phyloP scores from a whole-genome alignment of 92 coral and sea anemone genomes.

The Porites evermanni region DNA sequence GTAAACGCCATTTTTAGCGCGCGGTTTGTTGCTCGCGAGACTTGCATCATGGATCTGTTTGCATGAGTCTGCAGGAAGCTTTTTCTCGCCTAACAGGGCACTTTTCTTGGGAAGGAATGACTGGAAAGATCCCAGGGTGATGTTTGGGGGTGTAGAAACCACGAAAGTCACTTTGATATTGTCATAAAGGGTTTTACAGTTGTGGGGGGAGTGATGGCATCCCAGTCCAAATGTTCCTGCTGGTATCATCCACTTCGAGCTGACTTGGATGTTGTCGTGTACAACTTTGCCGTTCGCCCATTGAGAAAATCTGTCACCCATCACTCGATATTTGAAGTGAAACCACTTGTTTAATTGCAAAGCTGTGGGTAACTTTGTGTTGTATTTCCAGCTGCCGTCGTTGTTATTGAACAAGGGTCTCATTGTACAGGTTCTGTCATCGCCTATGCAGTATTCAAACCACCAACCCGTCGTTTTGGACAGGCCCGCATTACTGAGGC shows the following conservation, averaged over 20 bases:
- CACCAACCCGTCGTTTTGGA: slow-evolving; percentile 79
- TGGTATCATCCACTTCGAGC: background rate
- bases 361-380: slow-evolving; percentile 51
- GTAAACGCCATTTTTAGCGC: slow-evolving; percentile 73
- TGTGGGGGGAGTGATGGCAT: background rate
- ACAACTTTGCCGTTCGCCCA: slow-evolving; percentile 12
- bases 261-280: background rate
- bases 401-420: slow-evolving; percentile 67
- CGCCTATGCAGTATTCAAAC: slow-evolving; percentile 60
- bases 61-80: slow-evolving; percentile 8
- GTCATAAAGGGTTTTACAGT: slow-evolving; percentile 15
- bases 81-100: background rate
- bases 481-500: slow-evolving; percentile 41
- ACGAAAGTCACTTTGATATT: slow-evolving; percentile 6
- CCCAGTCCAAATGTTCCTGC: slow-evolving; percentile 4
- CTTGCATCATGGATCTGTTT: slow-evolving; percentile 77
- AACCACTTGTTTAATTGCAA: slow-evolving; percentile 64
- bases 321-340: slow-evolving; percentile 75
- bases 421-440: slow-evolving; percentile 56
- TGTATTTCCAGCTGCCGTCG: slow-evolving; percentile 72
- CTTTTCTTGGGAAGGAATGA: background rate
- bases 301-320: slow-evolving; percentile 34
- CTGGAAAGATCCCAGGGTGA: background rate
- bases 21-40: slow-evolving; percentile 19
- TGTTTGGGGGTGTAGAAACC: background rate